Conservation (phyloP, 2,888 invertebrate species). For the Sesamia inferens region DNA sequence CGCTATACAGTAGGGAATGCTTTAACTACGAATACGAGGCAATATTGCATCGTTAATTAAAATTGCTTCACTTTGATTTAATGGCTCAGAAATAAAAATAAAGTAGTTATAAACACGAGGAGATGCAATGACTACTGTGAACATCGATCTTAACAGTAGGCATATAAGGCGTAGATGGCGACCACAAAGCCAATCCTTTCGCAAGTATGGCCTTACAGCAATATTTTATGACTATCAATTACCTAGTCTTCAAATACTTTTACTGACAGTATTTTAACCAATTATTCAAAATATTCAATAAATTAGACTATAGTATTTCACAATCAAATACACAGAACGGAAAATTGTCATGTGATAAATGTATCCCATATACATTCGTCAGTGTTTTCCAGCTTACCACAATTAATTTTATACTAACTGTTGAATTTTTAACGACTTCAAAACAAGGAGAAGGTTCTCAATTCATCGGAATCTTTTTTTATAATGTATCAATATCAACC, state of each 20-base stretch:
- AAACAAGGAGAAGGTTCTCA: too few relatives aligned
- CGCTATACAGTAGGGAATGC: rapidly evolving
- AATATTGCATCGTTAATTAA: not conserved
- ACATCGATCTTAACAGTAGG: too few relatives aligned
- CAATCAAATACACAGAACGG: not conserved
- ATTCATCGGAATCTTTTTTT: too few relatives aligned
- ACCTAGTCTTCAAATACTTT: too few relatives aligned
- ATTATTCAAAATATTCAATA: not conserved
- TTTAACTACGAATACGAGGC: not conserved
- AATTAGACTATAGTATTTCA: not conserved
- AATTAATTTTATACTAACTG: slow-evolving; percentile 3
- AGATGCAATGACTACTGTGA: too few relatives aligned
- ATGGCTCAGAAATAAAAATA: not conserved
- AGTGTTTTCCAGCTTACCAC: slow-evolving; percentile 2
- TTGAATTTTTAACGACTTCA: slow-evolving; percentile 21
- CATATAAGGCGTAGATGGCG: too few relatives aligned
- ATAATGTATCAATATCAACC: too few relatives aligned
- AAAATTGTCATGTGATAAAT: not conserved
- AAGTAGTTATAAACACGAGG: too few relatives aligned
- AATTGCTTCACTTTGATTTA: not conserved
- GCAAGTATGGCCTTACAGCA: too few relatives aligned
- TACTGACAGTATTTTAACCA: not conserved
- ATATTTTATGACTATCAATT: too few relatives aligned
- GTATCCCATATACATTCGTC: slow-evolving; percentile 13
- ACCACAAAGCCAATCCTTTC: too few relatives aligned